These are phyloP conservation scores for Lepisosteus oculatus DNA, from an alignment of 2,113 vertebrate genomes.

Conservation along the genomic window DNA sequence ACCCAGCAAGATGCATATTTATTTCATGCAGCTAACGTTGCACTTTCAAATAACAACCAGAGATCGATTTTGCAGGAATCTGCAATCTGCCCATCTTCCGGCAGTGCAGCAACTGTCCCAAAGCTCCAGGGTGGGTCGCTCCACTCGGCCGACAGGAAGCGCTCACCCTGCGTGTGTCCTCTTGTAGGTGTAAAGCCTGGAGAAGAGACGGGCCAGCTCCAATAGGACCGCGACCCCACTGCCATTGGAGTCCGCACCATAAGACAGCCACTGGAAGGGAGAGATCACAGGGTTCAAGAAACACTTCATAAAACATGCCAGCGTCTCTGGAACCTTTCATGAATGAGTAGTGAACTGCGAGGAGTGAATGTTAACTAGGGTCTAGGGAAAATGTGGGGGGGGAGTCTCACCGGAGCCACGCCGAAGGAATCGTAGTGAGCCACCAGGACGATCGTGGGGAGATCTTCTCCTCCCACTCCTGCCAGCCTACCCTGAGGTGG, in stretches of 20 bases:
- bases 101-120: no score
- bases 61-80: no score
- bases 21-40: no score
- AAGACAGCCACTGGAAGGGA: conserved; percentile 83
- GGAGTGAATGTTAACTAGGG: no score
- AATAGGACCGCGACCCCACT: conserved; percentile 87
- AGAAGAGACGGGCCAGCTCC: conserved; percentile 93
- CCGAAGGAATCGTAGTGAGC: conserved; percentile 96
- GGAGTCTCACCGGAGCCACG: conserved; percentile 81
- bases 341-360: neutral
- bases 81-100: no score
- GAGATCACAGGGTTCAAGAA: neutral
- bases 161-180: conserved; percentile 90
- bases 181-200: conserved; percentile 94
- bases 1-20: no score
- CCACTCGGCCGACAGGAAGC: fast-evolving
- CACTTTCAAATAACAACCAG: no score
- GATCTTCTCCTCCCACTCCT: conserved; percentile 91
- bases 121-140: no score
- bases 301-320: neutral
- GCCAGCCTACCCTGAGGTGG: conserved; percentile 80
- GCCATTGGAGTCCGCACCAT: conserved; percentile 91
- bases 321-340: neutral
- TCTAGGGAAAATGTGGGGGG: neutral
- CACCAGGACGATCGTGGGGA: conserved; percentile 92